These are phyloP conservation scores for Orestias chungarensis DNA, from an alignment of 2,797 vertebrate genomes.

Conservation along the genomic window DNA sequence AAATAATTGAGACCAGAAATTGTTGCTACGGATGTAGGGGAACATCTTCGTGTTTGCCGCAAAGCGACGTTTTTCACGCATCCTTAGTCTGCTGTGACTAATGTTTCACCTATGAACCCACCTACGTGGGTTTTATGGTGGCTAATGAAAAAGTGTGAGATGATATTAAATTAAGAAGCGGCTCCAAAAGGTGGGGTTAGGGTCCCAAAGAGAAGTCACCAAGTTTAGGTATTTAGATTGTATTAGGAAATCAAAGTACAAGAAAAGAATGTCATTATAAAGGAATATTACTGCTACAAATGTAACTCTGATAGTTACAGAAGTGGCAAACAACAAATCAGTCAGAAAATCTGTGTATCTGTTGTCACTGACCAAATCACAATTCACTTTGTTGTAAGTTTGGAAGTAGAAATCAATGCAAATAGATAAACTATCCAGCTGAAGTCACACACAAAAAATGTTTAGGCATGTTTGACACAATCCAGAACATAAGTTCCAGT, in stretches of 20 bases:
- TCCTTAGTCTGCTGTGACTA: not conserved
- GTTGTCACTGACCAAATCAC: not conserved
- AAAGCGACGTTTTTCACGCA: constrained; percentile 8
- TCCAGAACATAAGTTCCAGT: not conserved
- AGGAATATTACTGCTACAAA: not conserved
- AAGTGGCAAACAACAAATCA: not conserved
- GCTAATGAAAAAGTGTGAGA: not conserved
- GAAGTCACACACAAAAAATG: not conserved
- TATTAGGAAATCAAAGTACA: not conserved
- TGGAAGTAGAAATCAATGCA: not conserved
- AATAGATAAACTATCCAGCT: not conserved
- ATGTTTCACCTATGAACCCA: not conserved
- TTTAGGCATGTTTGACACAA: not conserved
- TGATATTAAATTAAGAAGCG: not conserved
- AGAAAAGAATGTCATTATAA: not conserved
- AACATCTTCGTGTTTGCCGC: constrained; percentile 2
- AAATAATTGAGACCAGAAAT: constrained; percentile 13
- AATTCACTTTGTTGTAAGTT: not conserved
- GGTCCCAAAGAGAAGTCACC: not conserved
- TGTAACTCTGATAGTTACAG: not conserved
- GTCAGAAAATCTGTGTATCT: not conserved
- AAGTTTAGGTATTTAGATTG: not conserved
- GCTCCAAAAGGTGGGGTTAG: not conserved
- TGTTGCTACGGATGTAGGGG: not conserved
- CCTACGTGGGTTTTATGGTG: not conserved